phyloP scores from a whole-genome alignment of 2,888 invertebrate genomes.

The Pandemis corylana region DNA sequence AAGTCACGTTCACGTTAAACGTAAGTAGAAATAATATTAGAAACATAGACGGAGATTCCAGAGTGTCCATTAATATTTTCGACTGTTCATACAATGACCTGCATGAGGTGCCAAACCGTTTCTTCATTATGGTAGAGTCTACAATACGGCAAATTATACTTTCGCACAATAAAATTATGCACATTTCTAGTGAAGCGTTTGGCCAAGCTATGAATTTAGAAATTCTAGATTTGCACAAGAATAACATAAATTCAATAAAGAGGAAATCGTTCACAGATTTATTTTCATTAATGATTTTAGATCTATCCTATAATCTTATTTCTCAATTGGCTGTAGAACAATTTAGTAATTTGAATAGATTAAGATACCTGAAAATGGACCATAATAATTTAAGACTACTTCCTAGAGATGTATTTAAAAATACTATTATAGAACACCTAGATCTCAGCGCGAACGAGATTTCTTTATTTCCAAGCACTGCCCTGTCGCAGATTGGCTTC shows the following conservation, averaged over 20 bases:
- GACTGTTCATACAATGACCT: slow-evolving; percentile 90
- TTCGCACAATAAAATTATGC: slow-evolving; percentile 89
- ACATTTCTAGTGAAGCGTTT: slow-evolving; percentile 90
- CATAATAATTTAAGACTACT: slow-evolving; percentile 90
- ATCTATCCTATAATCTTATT: slow-evolving; percentile 91
- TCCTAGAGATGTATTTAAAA: slow-evolving; percentile 91
- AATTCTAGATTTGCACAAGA: slow-evolving; percentile 89
- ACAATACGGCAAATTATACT: slow-evolving; percentile 89
- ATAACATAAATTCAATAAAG: slow-evolving; percentile 89
- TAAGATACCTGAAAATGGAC: slow-evolving; percentile 90
- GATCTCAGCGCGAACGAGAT: slow-evolving; percentile 92
- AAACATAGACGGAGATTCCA: slow-evolving; percentile 75
- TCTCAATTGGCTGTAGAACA: slow-evolving; percentile 91
- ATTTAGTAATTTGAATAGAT: slow-evolving; percentile 90
- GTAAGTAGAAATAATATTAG: slow-evolving; percentile 89
- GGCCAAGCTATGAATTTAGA: slow-evolving; percentile 89
- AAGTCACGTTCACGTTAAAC: slow-evolving; percentile 89
- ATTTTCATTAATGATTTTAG: slow-evolving; percentile 90
- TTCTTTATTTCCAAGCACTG: slow-evolving; percentile 91
- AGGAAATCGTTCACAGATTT: slow-evolving; percentile 91
- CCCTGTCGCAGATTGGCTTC: slow-evolving; percentile 91
- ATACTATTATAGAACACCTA: slow-evolving; percentile 91
- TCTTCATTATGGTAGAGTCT: slow-evolving; percentile 86
- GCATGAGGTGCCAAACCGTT: slow-evolving; percentile 86
- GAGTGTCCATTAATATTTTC: slow-evolving; percentile 87